Conservation (phyloP, 2,888 invertebrate genomes). For the Tiliacea citrago region DNA sequence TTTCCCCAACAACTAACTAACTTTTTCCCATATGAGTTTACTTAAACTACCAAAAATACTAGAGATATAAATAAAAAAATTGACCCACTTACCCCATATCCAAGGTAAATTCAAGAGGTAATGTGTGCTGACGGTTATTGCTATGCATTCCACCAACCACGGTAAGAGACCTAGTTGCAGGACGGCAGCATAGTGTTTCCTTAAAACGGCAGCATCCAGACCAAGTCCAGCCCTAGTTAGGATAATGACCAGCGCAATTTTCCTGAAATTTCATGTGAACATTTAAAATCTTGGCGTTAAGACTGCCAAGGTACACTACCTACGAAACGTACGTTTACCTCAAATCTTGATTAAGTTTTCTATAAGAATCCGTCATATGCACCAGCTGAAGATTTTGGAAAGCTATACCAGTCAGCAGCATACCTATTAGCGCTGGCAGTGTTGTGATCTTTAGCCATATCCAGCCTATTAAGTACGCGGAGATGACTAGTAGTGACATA, state of each 20-base stretch:
- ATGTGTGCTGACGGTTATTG: conserved; percentile 91
- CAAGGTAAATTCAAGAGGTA: conserved; percentile 94
- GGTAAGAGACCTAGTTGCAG: conserved; percentile 95
- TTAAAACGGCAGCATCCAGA: conserved; percentile 94
- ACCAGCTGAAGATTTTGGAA: conserved; percentile 92
- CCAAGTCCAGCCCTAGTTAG: conserved; percentile 96
- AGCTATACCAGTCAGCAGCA: conserved; percentile 93
- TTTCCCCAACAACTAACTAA: too few relatives aligned
- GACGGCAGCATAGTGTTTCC: conserved; percentile 93
- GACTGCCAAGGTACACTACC: background rate
- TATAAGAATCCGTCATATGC: conserved; percentile 91
- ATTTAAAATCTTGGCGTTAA: too few relatives aligned
- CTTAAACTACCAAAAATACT: background rate
- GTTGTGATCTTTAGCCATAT: conserved; percentile 92
- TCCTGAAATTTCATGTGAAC: conserved; percentile 86
- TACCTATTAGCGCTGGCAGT: conserved; percentile 94
- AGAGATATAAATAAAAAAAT: background rate
- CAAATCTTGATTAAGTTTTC: conserved; percentile 92
- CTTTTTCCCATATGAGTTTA: too few relatives aligned
- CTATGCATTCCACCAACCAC: conserved; percentile 93
- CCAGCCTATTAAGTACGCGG: conserved; percentile 94
- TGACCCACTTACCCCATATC: conserved; percentile 91
- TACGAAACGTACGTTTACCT: conserved; percentile 81
- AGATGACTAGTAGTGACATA: conserved; percentile 92
- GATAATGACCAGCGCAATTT: conserved; percentile 95